phyloP scores from a whole-genome alignment of 2,797 vertebrate genomes.

The Protonibea diacanthus region DNA sequence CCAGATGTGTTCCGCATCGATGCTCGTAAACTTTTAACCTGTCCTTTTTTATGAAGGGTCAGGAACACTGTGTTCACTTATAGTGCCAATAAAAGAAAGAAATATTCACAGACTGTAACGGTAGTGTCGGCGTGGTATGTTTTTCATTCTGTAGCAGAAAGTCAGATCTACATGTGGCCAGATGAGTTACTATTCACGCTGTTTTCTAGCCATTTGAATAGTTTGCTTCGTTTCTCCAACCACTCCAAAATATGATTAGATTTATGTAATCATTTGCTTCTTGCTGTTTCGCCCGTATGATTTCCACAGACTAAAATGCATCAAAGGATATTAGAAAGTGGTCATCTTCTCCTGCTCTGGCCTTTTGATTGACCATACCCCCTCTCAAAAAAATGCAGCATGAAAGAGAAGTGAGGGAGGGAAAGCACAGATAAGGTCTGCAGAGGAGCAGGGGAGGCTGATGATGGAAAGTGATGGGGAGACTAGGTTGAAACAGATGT shows the following conservation, averaged over 20 bases:
- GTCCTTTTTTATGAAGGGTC: slow-evolving; percentile 65
- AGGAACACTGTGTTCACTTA: slow-evolving; percentile 70
- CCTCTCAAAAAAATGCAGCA: slow-evolving; percentile 41
- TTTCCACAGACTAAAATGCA: slow-evolving; percentile 19
- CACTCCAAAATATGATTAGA: no score
- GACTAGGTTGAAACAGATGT: slow-evolving; percentile 66
- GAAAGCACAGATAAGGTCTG: slow-evolving; percentile 63
- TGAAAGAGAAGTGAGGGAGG: slow-evolving; percentile 46
- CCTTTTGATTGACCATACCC: slow-evolving; percentile 27
- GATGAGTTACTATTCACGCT: slow-evolving; percentile 3
- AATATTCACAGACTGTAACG: slow-evolving; percentile 41
- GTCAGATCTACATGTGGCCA: not conserved
- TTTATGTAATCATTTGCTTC: not conserved
- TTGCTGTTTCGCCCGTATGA: not conserved
- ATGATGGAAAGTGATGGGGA: slow-evolving; percentile 36
- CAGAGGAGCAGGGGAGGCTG: slow-evolving; percentile 44
- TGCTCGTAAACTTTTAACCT: slow-evolving; percentile 80
- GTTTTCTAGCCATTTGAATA: not conserved
- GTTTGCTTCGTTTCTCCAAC: not conserved
- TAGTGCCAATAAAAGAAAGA: slow-evolving; percentile 34
- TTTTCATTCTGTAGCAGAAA: slow-evolving; percentile 7
- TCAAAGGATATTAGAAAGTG: not conserved
- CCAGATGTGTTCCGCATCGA: slow-evolving; percentile 62
- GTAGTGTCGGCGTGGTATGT: not conserved
- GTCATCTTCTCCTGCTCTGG: slow-evolving; percentile 19